Evolutionary conservation across 2,888 invertebrate genomes (phyloP), one percentile per base, ranked within the genome.

Genomic region (Melipona beecheii): DNA sequence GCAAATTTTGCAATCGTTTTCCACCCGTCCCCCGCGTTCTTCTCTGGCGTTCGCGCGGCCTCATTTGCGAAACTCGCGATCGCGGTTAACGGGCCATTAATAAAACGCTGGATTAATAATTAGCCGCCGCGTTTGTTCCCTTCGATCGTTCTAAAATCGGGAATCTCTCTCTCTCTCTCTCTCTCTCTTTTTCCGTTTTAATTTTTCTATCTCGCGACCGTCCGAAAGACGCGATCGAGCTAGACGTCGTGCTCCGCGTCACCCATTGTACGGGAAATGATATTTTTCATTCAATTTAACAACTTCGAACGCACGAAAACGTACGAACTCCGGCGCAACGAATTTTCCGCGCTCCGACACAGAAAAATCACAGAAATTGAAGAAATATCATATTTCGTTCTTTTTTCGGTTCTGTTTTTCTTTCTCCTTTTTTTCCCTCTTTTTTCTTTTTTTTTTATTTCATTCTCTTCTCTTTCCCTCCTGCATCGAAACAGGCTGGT

Each of bases 1-100:
- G 56, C 79, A 71, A 87, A 89, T 89, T 89, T 88, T 81, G 69
- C 78, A 79, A 81, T 72, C 82, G 79, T 58, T 83, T 31, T 49
- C 81, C 62, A 27, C 52, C 69, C 78, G 15, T 43, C 19, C 56
- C 19, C 17, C 24, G 43, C 9, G 0, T 6, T 3, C 4, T 19
- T 52, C 5, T 6, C 17, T 19, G 43, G 43, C 43, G 9, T 43
- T 43, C 43, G 50, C 17, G 15, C 56, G 77, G 65, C 78, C 86
- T 76, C 85, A 73, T 89, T 87, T 81, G 68, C 75, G 65, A 64
- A 73, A 75, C 69, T 81, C 75, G 84, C 79, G 81, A 87, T 81
- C 78, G 76, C 54, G 75, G 65, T 75, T 80, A 84, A 86, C 78
- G 69, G 31, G 31, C 24, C 36, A 73, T 77, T 77, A 64, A 78